Conservation (phyloP, 2,797 vertebrate genomes). For the Macropus fuliginosus region DNA sequence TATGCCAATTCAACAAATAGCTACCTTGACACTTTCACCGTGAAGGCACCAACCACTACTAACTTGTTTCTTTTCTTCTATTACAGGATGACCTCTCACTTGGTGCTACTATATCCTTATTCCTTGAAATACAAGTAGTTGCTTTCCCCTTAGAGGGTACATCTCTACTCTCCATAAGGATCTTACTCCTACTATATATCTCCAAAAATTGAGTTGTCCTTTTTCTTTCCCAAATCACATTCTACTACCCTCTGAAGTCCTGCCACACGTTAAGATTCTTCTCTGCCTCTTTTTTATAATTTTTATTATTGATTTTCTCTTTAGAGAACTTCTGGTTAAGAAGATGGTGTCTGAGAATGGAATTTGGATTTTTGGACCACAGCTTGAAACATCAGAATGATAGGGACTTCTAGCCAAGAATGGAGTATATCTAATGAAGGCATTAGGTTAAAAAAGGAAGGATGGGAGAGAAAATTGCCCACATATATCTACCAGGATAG, state of each 20-base stretch:
- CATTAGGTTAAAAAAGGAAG: not conserved
- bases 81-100: too few species aligned
- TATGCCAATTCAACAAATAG: too few species aligned
- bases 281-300: not conserved
- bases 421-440: not conserved
- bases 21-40: too few species aligned
- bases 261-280: not conserved
- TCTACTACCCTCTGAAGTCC: not conserved
- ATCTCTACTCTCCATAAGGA: too few species aligned
- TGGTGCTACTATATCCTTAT: too few species aligned
- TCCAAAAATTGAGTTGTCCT: not conserved
- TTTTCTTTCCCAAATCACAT: not conserved
- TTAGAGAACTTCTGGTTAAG: not conserved
- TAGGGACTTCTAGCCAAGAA: not conserved
- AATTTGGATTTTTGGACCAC: not conserved
- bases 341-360: not conserved
- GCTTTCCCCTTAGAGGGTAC: too few species aligned
- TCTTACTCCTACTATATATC: too few species aligned
- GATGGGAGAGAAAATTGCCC: not conserved
- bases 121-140: too few species aligned
- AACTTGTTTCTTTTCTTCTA: too few species aligned
- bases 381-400: not conserved
- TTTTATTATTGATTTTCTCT: not conserved
- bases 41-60: too few species aligned
- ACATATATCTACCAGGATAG: not conserved